These are phyloP conservation scores for Blomia tropicalis DNA, from an alignment of 2,888 invertebrate species.

Conservation along the genomic window DNA sequence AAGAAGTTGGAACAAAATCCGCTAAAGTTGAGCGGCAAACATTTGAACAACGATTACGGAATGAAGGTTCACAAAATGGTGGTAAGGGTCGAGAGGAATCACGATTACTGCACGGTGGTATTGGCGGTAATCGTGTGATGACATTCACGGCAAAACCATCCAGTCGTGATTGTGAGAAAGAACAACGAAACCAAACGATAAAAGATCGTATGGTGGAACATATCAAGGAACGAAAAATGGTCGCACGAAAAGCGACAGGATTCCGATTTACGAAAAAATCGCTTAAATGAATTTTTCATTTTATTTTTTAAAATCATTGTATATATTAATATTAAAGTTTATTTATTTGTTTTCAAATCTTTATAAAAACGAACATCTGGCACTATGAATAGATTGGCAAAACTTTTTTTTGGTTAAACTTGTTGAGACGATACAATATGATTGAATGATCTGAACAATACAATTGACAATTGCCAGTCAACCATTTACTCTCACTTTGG, in stretches of 20 bases:
- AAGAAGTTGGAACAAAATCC: conserved; percentile 2
- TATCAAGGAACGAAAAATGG: conserved; percentile 13
- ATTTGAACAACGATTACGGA: conserved; percentile 1
- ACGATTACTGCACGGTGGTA: neutral
- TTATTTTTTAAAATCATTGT: neutral
- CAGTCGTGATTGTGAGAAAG: neutral
- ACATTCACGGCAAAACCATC: conserved; percentile 23
- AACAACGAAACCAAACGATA: conserved; percentile 28
- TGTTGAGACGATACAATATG: too few relatives aligned
- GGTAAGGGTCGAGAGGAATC: neutral
- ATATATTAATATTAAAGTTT: neutral
- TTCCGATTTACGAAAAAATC: conserved; percentile 9
- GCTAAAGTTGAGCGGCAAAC: neutral
- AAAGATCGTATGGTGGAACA: conserved; percentile 35
- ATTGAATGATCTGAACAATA: too few relatives aligned
- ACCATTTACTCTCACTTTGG: too few relatives aligned
- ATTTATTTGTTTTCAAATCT: neutral
- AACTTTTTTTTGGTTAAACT: too few relatives aligned
- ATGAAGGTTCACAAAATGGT: neutral
- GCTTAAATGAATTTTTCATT: neutral
- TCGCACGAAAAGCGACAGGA: conserved; percentile 18
- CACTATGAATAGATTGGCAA: too few relatives aligned
- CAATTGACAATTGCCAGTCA: too few relatives aligned
- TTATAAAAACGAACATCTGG: too few relatives aligned
- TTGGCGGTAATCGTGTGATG: conserved; percentile 24